Evolutionary conservation across 2,797 vertebrate genomes (phyloP).

Genomic region (Margarornis squamiger): DNA sequence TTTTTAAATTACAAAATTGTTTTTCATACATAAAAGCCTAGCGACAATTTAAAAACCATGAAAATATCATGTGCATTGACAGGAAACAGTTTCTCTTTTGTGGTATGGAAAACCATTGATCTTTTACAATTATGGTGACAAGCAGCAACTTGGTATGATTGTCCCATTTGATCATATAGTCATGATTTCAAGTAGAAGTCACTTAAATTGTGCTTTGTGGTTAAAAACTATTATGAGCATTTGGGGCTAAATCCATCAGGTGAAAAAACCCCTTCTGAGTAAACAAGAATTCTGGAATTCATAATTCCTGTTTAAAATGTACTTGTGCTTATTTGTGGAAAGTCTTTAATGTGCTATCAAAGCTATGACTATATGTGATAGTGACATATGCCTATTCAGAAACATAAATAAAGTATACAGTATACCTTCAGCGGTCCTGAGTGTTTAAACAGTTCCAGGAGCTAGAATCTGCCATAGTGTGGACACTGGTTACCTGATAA

Average conservation of each 20-base stretch:
- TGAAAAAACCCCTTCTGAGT: neutral
- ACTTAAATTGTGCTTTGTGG: neutral
- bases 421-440: slow-evolving; percentile 24
- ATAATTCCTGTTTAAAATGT: neutral
- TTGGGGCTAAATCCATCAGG: neutral
- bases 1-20: neutral
- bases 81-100: neutral
- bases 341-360: neutral
- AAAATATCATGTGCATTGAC: neutral
- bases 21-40: neutral
- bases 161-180: neutral
- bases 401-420: neutral
- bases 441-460: neutral
- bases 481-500: neutral
- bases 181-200: neutral
- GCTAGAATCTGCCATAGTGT: neutral
- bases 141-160: neutral
- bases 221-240: neutral
- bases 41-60: neutral
- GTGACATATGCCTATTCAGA: neutral
- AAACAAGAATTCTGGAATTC: neutral
- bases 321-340: neutral
- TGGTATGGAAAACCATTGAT: neutral
- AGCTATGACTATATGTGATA: neutral
- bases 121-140: neutral